Percentiles rank a stretch among this genome's conserved stretches.
Evolutionary conservation across 2,113 vertebrate species (phyloP).

Genomic region (Furnarius figulus): DNA sequence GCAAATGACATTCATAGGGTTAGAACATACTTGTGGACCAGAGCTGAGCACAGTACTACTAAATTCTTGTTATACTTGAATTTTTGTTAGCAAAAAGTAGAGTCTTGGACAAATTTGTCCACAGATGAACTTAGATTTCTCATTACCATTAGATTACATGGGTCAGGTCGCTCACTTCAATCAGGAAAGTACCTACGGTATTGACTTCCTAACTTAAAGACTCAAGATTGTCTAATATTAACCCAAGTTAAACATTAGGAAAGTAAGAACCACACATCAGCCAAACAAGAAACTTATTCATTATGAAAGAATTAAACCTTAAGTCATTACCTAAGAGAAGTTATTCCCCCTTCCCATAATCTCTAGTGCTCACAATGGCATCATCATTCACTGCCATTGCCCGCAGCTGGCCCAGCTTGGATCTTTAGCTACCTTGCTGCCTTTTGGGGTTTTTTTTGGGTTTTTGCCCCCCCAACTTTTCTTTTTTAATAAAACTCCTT

Average conservation of each 20-base stretch:
- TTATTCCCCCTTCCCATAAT: neutral
- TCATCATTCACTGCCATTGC: neutral
- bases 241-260: neutral
- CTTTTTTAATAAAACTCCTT: neutral
- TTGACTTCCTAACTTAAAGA: neutral
- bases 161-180: neutral
- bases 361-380: neutral
- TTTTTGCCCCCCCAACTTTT: rapidly evolving
- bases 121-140: neutral
- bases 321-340: neutral
- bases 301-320: neutral
- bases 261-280: neutral
- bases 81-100: neutral
- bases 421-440: neutral
- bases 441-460: neutral
- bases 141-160: neutral
- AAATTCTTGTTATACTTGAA: neutral
- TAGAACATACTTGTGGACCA: neutral
- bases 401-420: rapidly evolving
- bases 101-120: neutral
- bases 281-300: neutral
- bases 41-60: neutral
- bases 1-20: neutral
- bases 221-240: neutral
- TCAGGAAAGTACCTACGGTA: neutral